A percentile compares a stretch with the other conserved stretches of the same genome.
Conservation (phyloP, 1,140 invertebrate species). For the Cotesia typhae region DNA sequence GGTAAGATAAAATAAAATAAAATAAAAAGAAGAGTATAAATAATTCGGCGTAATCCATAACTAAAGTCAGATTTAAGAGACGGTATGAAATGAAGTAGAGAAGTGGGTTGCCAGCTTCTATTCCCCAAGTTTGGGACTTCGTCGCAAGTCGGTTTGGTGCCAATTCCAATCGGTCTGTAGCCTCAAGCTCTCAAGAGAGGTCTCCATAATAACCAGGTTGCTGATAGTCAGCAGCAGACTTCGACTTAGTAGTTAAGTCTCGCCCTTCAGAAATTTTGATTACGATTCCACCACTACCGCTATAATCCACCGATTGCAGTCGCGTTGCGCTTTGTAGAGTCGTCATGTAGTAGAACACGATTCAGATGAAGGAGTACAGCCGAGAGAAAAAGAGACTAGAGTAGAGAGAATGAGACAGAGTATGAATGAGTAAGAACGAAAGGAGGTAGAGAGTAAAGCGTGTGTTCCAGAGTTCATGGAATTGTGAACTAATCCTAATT, state of each 20-base stretch:
- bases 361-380: not conserved
- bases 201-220: slow-evolving; percentile 38
- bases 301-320: slow-evolving; percentile 32
- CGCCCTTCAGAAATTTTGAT: slow-evolving; percentile 45
- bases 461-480: slow-evolving; percentile 36
- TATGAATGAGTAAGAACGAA: not conserved
- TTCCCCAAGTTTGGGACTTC: slow-evolving; percentile 20
- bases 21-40: too few species aligned
- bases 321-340: slow-evolving; percentile 19
- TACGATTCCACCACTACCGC: slow-evolving; percentile 37
- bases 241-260: slow-evolving; percentile 39
- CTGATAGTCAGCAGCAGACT: slow-evolving; percentile 35
- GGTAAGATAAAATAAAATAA: too few species aligned
- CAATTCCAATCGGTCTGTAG: slow-evolving; percentile 50
- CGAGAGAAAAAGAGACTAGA: not conserved
- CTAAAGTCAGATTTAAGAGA: slow-evolving; percentile 13
- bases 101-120: slow-evolving; percentile 3
- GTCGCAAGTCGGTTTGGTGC: slow-evolving; percentile 34
- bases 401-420: not conserved
- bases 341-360: slow-evolving; percentile 23
- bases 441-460: slow-evolving; percentile 11
- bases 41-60: not conserved
- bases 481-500: slow-evolving; percentile 52
- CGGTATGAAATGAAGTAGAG: slow-evolving; percentile 20
- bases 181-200: slow-evolving; percentile 25